phyloP scores from a whole-genome alignment of 2,888 invertebrate genomes.

The Andrena trimmerana region DNA sequence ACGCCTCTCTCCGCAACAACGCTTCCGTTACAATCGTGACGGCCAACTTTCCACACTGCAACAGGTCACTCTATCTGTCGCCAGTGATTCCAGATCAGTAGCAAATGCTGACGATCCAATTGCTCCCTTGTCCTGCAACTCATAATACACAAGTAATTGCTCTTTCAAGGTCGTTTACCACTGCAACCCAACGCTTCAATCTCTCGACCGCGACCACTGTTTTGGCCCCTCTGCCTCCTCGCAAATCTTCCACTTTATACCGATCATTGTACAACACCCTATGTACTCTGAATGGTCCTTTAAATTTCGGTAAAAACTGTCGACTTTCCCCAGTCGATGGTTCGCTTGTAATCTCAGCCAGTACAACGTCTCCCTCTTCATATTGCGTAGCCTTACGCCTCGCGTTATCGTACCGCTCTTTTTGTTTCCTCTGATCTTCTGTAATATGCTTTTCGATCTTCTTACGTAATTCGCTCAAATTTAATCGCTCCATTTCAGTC shows the following conservation, averaged over 20 bases:
- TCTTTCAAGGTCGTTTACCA: no score
- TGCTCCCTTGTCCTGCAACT: no score
- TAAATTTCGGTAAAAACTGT: not conserved
- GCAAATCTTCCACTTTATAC: conserved; percentile 15
- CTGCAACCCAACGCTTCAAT: not conserved
- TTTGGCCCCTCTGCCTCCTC: not conserved
- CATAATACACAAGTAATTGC: no score
- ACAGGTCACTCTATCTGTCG: no score
- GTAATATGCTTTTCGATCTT: not conserved
- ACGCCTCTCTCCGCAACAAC: no score
- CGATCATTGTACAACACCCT: not conserved
- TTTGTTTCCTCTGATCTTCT: conserved; percentile 1
- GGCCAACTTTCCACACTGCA: no score
- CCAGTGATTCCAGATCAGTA: no score
- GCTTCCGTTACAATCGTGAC: no score
- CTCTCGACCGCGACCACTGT: conserved; percentile 1
- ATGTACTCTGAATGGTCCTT: not conserved
- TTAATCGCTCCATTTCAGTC: not conserved
- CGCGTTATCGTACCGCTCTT: not conserved
- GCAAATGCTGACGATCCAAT: no score
- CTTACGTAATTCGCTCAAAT: not conserved
- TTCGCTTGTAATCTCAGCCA: not conserved
- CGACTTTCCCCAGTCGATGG: not conserved
- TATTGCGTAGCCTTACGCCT: not conserved
- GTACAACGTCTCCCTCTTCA: not conserved